Evolutionary conservation across 1,140 invertebrate species (phyloP), one percentile per base, ranked within the genome.

Genomic region (Lasioglossum baleicum): DNA sequence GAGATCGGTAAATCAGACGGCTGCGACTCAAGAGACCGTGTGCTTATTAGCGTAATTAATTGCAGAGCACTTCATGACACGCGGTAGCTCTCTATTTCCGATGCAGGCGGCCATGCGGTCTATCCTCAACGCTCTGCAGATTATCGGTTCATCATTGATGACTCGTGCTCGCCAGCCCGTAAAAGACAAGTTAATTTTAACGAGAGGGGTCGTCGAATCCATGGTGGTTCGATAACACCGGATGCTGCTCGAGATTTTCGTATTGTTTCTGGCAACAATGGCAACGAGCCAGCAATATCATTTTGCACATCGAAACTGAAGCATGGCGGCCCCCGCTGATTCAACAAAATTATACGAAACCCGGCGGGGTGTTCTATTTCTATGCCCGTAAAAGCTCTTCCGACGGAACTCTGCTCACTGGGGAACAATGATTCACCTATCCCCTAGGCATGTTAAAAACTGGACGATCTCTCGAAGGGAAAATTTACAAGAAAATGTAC

Each of bases 21-120:
- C 22, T 56, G 75, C 31, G 22, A 61, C 17, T 40, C 20, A 40
- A 40, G 60, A 7, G 42, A 8, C 7, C 42, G 44, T 42, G 35
- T 35, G 67, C 76, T 82, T 83, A 75, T 86, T 84, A 83, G 80
- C 70, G 69, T 68, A 73, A 77, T 75, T 77, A 74, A 83, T 86
- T 83, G 66, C 76, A 1, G 48, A 58, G 51, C 71, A 83, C 72
- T 86, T 83, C 60, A 53, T 22, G 75, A 76, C 60, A 79, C 66
- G 56, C 20, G 35, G 42, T 71, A 68, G 68, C 75, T 84, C 83
- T 88, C 83, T 88, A 88, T 83, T 89, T 87, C 75, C 63, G 73
- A 83, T 72, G 51, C 66, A 22, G 0, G 26, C 40, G 70, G 70
- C 76, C 80, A 86, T 78, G 48, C 72, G 80, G 44, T 40, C 61